Evolutionary conservation across 2,888 invertebrate species (phyloP), one percentile per base, ranked within the genome.

Genomic region (Agonopterix arenella): DNA sequence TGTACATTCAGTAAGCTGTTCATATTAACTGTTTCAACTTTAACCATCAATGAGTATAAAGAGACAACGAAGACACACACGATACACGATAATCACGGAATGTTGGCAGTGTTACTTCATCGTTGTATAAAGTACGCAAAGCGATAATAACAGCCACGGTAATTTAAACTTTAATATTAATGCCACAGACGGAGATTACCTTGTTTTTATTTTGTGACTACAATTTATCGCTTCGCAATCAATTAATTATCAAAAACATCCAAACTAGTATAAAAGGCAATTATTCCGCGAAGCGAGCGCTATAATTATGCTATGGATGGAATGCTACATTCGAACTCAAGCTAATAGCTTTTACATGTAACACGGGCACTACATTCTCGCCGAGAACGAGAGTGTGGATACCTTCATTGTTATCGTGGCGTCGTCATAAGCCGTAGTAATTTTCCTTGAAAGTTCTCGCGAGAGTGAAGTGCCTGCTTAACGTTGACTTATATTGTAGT

Each of bases 251-350:
- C 40, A 40, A 10, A 40, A 40, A 40, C 10, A n/a, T n/a, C 40
- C 4, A 40, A 40, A 40, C 4, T 3, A 40, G 2, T 40, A n/a
- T 40, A 40, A 10, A 38, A 38, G 38, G 18, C 18, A 38, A 10
- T 57, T 51, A 46, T 54, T 57, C 53, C 49, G 49, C 42, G 53
- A 56, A 52, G 62, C 49, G 40, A 41, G 36, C 2, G 47, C 4
- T 44, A 11, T 8, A 37, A 51, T 52, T 52, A 56, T 52, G 51
- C 61, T 66, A 64, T 73, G 74, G 79, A 76, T 77, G 78, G 78
- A 79, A 78, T 78, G 73, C 70, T 61, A 28, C 60, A 60, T 61
- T 62, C 57, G 56, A 62, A 61, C 59, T 55, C 57, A 57, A 60
- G 62, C 56, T 48, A 41, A 45, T 52, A 58, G 48, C 54, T 51